Conservation (phyloP, 1,140 invertebrate species). For the Drosophila melanogaster region DNA sequence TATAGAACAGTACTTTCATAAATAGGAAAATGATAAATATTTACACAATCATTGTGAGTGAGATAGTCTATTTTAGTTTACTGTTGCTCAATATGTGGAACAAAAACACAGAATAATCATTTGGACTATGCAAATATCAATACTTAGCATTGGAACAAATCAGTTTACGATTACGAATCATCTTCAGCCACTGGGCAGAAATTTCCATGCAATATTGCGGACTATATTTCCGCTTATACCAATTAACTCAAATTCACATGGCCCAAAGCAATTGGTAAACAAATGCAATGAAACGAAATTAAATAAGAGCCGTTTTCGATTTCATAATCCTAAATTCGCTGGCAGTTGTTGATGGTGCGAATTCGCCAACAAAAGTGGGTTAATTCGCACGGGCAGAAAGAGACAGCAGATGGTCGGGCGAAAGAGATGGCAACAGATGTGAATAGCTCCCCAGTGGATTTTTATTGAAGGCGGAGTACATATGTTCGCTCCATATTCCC, state of each 20-base stretch:
- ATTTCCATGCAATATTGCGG: not conserved
- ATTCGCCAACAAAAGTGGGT: slow-evolving; percentile 64
- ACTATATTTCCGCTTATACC: slow-evolving; percentile 34
- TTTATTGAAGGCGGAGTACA: not conserved
- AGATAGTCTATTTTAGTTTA: not conserved
- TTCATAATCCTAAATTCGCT: slow-evolving; percentile 62
- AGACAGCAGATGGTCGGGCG: not conserved
- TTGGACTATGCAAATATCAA: not conserved
- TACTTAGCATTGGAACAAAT: not conserved
- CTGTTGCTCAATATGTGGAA: not conserved
- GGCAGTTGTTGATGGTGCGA: slow-evolving; percentile 34
- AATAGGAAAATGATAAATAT: not conserved
- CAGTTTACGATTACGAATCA: not conserved
- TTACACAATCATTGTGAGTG: too few species aligned
- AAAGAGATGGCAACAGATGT: slow-evolving; percentile 28
- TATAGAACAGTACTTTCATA: not conserved
- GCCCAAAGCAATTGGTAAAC: slow-evolving; percentile 27
- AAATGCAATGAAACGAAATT: slow-evolving; percentile 60
- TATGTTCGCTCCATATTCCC: slow-evolving; percentile 1
- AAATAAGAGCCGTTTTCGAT: slow-evolving; percentile 60
- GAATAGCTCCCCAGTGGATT: slow-evolving; percentile 18
- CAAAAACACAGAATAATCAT: not conserved
- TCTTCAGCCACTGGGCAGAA: too few species aligned
- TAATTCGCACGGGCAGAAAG: slow-evolving; percentile 50
- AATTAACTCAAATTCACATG: slow-evolving; percentile 31